Conservation (phyloP, 2,888 invertebrate species). For the Erebia aethiops region DNA sequence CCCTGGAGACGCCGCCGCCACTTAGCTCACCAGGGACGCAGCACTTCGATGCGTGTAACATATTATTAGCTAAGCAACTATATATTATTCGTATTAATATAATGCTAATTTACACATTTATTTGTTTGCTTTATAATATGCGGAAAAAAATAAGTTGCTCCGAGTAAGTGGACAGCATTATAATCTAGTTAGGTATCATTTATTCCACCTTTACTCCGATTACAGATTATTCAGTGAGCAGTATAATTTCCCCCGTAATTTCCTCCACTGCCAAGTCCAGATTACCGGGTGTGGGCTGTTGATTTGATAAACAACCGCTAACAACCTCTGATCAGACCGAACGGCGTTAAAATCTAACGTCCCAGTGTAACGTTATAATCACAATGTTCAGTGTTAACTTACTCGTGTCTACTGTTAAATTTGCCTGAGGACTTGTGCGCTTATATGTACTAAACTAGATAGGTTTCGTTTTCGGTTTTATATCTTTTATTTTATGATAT, state of each 20-base stretch:
- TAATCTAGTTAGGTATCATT: neutral
- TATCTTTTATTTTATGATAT: too few relatives aligned
- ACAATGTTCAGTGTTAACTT: slow-evolving; percentile 8
- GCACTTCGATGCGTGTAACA: neutral
- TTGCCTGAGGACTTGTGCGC: neutral
- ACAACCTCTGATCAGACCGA: neutral
- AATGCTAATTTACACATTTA: neutral
- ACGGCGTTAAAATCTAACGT: neutral
- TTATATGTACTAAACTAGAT: neutral
- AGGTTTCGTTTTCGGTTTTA: neutral
- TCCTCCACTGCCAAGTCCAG: neutral
- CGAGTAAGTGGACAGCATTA: neutral
- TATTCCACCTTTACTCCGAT: neutral
- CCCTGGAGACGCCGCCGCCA: neutral
- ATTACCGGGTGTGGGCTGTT: slow-evolving; percentile 11
- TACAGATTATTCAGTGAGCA: slow-evolving; percentile 10
- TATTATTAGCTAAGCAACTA: neutral
- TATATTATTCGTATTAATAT: neutral
- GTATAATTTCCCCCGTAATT: slow-evolving; percentile 21
- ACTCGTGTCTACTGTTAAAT: neutral
- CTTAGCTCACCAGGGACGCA: neutral
- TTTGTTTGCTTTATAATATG: neutral
- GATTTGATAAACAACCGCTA: slow-evolving; percentile 20
- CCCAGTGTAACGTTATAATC: slow-evolving; percentile 8
- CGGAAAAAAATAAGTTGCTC: neutral